Evolutionary conservation across 2,888 invertebrate genomes (phyloP).

Genomic region (Brachypterus glaber): DNA sequence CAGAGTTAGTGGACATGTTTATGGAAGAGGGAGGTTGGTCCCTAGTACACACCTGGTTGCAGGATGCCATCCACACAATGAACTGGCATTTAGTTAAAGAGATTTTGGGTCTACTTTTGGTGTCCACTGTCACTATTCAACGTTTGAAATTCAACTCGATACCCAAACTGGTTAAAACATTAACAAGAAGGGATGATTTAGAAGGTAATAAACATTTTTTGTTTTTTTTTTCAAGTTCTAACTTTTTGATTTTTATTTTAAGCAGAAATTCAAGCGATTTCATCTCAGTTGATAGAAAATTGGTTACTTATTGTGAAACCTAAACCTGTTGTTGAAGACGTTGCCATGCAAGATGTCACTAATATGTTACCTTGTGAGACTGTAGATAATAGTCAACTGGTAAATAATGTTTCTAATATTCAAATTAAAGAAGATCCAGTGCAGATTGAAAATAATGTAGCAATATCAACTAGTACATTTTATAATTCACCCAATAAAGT

Average conservation of each 20-base stretch:
- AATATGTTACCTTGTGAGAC: slow-evolving; percentile 4
- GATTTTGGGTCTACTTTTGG: slow-evolving; percentile 70
- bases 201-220: slow-evolving; percentile 51
- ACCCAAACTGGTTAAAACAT: slow-evolving; percentile 81
- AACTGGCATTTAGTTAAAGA: slow-evolving; percentile 85
- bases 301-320: slow-evolving; percentile 81
- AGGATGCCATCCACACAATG: slow-evolving; percentile 71
- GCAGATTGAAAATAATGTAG: slow-evolving; percentile 13
- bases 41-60: slow-evolving; percentile 81
- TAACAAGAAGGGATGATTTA: slow-evolving; percentile 73
- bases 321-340: slow-evolving; percentile 8
- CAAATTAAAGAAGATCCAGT: slow-evolving; percentile 8
- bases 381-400: slow-evolving; percentile 9
- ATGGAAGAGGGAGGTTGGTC: slow-evolving; percentile 90
- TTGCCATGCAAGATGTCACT: slow-evolving; percentile 7
- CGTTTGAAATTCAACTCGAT: slow-evolving; percentile 84
- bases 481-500: slow-evolving; percentile 48
- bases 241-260: slow-evolving; percentile 23
- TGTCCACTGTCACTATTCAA: slow-evolving; percentile 85
- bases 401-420: too few relatives aligned
- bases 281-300: slow-evolving; percentile 74
- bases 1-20: slow-evolving; percentile 75
- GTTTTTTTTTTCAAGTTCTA: slow-evolving; percentile 7
- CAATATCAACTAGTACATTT: slow-evolving; percentile 29
- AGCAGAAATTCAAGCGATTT: slow-evolving; percentile 67